Evolutionary conservation across 37 sponge, comb jelly and placozoan genomes (phyloP).

Genomic region (Geodia barretti): DNA sequence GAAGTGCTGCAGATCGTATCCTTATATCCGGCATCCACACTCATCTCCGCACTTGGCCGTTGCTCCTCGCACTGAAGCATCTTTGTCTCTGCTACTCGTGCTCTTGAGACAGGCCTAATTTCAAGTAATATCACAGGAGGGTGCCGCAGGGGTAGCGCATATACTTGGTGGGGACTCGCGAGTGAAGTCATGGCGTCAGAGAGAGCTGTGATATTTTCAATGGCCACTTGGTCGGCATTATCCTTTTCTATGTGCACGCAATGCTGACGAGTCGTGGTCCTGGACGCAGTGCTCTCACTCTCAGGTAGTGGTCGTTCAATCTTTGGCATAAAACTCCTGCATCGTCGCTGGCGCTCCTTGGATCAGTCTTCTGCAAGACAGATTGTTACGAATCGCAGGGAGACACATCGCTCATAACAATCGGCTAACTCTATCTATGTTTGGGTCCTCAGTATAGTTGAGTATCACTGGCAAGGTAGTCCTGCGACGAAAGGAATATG

Average conservation of each 20-base stretch:
- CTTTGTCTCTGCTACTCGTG: slow-evolving; percentile 49
- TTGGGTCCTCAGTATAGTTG: slow-evolving; percentile 66
- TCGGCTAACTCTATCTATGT: slow-evolving; percentile 64
- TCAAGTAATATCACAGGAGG: slow-evolving; percentile 5
- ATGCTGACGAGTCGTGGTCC: too few relatives aligned
- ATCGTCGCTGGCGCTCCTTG: too few relatives aligned
- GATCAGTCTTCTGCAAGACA: slow-evolving; percentile 54
- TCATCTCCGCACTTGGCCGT: slow-evolving; percentile 39
- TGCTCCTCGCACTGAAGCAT: not conserved
- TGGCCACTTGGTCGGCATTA: slow-evolving; percentile 72
- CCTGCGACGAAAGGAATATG: slow-evolving; percentile 74
- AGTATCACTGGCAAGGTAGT: slow-evolving; percentile 73
- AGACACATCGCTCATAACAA: not conserved
- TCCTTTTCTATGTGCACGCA: slow-evolving; percentile 66
- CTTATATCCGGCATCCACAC: slow-evolving; percentile 5
- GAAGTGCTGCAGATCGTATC: too few relatives aligned
- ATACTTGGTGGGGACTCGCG: too few relatives aligned
- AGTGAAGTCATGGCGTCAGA: slow-evolving; percentile 71
- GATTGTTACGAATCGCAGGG: not conserved
- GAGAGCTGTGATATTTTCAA: slow-evolving; percentile 45
- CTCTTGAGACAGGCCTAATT: not conserved
- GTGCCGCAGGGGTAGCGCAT: not conserved
- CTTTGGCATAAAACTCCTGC: slow-evolving; percentile 50
- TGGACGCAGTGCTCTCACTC: too few relatives aligned
- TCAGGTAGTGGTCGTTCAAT: slow-evolving; percentile 36